Percentiles rank a stretch among this genome's conserved stretches.
These are phyloP conservation scores for Brachionus plicatilis DNA, from an alignment of 1,140 invertebrate species.

Conservation along the genomic window DNA sequence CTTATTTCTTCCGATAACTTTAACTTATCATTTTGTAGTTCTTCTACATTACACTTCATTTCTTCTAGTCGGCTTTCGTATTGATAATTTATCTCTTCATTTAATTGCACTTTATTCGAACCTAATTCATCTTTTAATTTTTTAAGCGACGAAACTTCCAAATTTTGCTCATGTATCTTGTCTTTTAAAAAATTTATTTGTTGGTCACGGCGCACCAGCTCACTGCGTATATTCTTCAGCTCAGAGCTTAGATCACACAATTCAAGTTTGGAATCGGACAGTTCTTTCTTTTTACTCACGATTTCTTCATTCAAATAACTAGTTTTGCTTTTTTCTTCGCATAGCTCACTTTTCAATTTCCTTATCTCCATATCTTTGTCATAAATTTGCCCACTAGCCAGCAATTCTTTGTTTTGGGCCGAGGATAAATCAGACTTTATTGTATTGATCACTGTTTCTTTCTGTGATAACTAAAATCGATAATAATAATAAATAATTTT, in stretches of 20 bases:
- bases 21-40: conserved; percentile 48
- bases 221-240: not conserved
- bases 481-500: not conserved
- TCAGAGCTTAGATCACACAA: not conserved
- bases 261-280: not conserved
- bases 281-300: not conserved
- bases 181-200: conserved; percentile 23
- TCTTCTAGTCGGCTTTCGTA: conserved; percentile 49
- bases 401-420: conserved; percentile 11
- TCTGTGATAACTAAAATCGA: not conserved
- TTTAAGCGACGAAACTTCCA: not conserved
- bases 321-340: not conserved
- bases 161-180: conserved; percentile 11
- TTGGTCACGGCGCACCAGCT: not conserved
- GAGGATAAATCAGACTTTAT: conserved; percentile 5
- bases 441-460: conserved; percentile 16
- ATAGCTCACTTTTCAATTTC: not conserved
- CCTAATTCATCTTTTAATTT: not conserved
- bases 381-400: not conserved
- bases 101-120: not conserved
- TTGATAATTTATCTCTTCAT: conserved; percentile 41
- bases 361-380: conserved; percentile 27
- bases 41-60: conserved; percentile 48
- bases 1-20: conserved; percentile 51
- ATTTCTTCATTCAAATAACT: not conserved